These are phyloP conservation scores for Ypsolopha sequella DNA, from an alignment of 2,888 invertebrate species.

Conservation along the genomic window DNA sequence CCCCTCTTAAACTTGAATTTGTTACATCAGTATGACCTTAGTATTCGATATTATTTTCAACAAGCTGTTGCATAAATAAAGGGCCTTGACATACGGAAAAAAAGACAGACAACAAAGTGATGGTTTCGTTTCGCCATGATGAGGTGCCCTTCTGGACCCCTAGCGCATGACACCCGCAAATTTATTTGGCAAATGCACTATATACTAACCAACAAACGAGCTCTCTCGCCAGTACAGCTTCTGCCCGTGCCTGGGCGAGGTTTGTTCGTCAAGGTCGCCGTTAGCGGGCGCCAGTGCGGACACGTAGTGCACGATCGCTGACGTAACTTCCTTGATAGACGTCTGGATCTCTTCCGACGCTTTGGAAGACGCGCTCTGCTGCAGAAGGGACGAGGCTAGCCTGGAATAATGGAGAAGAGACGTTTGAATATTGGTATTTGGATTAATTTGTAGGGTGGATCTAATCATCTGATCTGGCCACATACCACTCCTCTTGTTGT, in stretches of 20 bases:
- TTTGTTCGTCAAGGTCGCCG: conserved; percentile 65
- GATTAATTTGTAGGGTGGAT: too few relatives aligned
- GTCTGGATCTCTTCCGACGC: conserved; percentile 80
- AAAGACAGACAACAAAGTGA: too few relatives aligned
- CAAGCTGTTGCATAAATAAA: too few relatives aligned
- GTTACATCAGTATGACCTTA: too few relatives aligned
- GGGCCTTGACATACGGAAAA: too few relatives aligned
- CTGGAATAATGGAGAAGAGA: conserved; percentile 35
- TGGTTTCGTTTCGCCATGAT: too few relatives aligned
- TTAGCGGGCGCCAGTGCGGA: conserved; percentile 75
- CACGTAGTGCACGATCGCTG: conserved; percentile 93
- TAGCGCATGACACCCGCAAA: too few relatives aligned
- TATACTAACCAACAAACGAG: conserved; percentile 75
- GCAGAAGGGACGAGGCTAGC: conserved; percentile 76
- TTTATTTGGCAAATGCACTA: background rate
- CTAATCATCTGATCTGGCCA: too few relatives aligned
- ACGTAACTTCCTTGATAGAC: conserved; percentile 92
- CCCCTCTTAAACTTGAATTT: too few relatives aligned
- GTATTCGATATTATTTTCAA: too few relatives aligned
- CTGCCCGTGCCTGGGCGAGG: conserved; percentile 74
- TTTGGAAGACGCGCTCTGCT: conserved; percentile 49
- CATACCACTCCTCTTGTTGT: too few relatives aligned
- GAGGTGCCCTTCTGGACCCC: too few relatives aligned
- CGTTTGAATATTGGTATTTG: background rate
- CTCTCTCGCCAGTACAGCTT: conserved; percentile 92